A percentile compares a stretch with the other conserved stretches of the same genome.
phyloP scores from a whole-genome alignment of 2,113 vertebrate genomes.

The Acrocephalus arundinaceus region DNA sequence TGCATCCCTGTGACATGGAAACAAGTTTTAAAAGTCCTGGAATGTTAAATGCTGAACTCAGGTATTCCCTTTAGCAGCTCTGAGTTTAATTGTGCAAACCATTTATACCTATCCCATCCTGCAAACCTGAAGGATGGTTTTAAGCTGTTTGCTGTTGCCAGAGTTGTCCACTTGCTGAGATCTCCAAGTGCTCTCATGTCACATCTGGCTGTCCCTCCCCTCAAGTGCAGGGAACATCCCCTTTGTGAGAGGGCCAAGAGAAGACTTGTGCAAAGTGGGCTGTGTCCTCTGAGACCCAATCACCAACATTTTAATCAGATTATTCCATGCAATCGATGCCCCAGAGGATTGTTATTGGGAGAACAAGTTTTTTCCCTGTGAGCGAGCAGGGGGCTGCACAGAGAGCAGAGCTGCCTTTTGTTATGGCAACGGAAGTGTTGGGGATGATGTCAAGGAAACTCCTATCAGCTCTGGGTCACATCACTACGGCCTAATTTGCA shows the following conservation, averaged over 20 bases:
- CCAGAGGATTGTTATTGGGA: neutral
- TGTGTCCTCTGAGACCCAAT: neutral
- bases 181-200: neutral
- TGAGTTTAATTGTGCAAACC: neutral
- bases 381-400: neutral
- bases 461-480: constrained; percentile 55
- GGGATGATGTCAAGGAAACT: constrained; percentile 61
- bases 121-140: neutral
- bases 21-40: neutral
- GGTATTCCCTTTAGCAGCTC: neutral
- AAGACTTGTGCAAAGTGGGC: neutral
- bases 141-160: neutral
- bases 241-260: neutral
- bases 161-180: neutral
- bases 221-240: neutral
- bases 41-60: neutral
- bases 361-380: neutral
- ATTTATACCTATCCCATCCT: neutral
- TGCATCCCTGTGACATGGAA: neutral
- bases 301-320: neutral
- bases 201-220: neutral
- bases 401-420: constrained; percentile 35
- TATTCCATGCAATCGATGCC: neutral
- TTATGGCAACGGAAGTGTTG: constrained; percentile 61
- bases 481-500: neutral